phyloP scores from a whole-genome alignment of 2,888 invertebrate genomes.

The Papilio demoleus region DNA sequence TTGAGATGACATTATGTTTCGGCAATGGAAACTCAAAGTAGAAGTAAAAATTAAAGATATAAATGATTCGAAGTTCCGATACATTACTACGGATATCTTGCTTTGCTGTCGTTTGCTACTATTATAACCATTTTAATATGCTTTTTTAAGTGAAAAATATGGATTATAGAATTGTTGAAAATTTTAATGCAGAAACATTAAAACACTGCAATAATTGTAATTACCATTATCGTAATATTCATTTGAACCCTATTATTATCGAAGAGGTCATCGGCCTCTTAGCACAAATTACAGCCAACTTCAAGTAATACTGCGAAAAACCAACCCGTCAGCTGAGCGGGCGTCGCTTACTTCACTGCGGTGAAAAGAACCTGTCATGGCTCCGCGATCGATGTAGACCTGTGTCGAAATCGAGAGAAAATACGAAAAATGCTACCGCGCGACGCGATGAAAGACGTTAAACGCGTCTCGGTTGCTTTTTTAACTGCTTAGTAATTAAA shows the following conservation, averaged over 20 bases:
- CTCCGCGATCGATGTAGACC: slow-evolving; percentile 76
- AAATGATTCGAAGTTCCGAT: neutral
- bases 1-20: neutral
- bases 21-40: neutral
- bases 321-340: slow-evolving; percentile 80
- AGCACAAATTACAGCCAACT: slow-evolving; percentile 54
- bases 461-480: slow-evolving; percentile 50
- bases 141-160: too few relatives aligned
- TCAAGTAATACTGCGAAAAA: slow-evolving; percentile 62
- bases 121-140: too few relatives aligned
- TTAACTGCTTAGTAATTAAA: slow-evolving; percentile 63
- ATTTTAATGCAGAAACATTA: neutral
- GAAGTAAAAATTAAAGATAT: too few relatives aligned
- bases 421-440: slow-evolving; percentile 74
- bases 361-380: slow-evolving; percentile 80
- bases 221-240: slow-evolving; percentile 38
- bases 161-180: too few relatives aligned
- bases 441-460: slow-evolving; percentile 58
- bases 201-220: slow-evolving; percentile 3
- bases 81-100: too few relatives aligned
- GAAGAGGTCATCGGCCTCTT: slow-evolving; percentile 66
- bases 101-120: too few relatives aligned
- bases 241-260: slow-evolving; percentile 46
- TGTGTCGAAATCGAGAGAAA: slow-evolving; percentile 73
- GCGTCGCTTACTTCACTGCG: slow-evolving; percentile 67